These are phyloP conservation scores for Rhabdornis inornatus DNA, from an alignment of 2,113 vertebrate species.

Conservation along the genomic window DNA sequence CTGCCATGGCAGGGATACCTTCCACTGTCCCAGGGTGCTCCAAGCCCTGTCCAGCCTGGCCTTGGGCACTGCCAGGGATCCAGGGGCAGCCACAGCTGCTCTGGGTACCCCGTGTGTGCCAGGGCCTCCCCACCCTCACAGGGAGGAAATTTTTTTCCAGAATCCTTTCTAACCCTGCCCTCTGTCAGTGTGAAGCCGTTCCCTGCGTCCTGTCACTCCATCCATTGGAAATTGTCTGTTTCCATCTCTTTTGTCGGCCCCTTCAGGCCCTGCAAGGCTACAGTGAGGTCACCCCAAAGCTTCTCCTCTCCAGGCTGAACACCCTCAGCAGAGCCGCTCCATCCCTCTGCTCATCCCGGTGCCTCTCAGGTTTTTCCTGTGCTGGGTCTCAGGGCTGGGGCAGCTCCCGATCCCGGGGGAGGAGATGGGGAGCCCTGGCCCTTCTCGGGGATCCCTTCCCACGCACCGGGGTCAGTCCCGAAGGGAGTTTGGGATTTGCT, in stretches of 20 bases:
- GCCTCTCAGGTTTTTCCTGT: rapidly evolving
- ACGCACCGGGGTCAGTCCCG: not conserved
- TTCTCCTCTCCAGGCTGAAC: not conserved
- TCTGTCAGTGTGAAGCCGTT: not conserved
- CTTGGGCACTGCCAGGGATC: not conserved
- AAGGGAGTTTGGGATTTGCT: not conserved
- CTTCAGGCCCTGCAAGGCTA: not conserved
- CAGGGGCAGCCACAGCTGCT: not conserved
- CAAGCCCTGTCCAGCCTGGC: not conserved
- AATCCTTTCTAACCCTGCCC: rapidly evolving
- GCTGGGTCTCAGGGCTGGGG: not conserved
- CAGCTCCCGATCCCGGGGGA: not conserved
- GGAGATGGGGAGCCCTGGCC: too few relatives aligned
- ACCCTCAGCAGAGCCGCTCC: not conserved
- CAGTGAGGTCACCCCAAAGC: not conserved
- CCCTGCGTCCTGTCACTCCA: too few relatives aligned
- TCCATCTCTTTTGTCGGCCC: rapidly evolving
- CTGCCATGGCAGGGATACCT: not conserved
- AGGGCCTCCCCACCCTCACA: rapidly evolving
- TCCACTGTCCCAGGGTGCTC: rapidly evolving
- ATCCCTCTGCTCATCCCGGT: not conserved
- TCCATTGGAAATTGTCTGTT: rapidly evolving
- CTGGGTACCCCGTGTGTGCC: not conserved
- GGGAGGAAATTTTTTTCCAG: rapidly evolving
- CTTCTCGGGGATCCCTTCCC: too few relatives aligned